Conservation (phyloP, 2,113 vertebrate genomes). For the Zosterops borbonicus region DNA sequence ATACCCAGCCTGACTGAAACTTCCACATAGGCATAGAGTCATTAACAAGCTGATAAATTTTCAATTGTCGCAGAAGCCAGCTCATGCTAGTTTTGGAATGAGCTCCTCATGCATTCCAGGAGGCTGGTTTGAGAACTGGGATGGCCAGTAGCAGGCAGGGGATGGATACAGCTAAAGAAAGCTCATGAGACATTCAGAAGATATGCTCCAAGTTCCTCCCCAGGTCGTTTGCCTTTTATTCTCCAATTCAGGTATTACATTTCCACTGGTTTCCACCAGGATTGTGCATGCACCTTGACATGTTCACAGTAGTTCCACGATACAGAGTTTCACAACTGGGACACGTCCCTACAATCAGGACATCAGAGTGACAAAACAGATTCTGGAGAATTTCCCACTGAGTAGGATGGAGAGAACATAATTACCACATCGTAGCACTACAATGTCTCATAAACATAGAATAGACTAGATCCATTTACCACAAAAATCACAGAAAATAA, state of each 20-base stretch:
- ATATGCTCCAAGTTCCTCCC: constrained; percentile 69
- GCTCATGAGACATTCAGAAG: constrained; percentile 58
- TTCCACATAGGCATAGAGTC: fast-evolving
- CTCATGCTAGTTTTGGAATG: background rate
- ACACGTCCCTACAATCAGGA: constrained; percentile 74
- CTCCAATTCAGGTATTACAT: constrained; percentile 79
- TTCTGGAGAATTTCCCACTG: constrained; percentile 75
- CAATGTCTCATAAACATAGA: constrained; percentile 78
- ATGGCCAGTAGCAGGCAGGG: constrained; percentile 16
- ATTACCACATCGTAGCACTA: constrained; percentile 80
- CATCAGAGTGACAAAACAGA: constrained; percentile 74
- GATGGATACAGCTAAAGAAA: constrained; percentile 43
- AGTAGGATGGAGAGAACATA: constrained; percentile 76
- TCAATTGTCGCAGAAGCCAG: background rate
- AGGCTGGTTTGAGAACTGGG: background rate
- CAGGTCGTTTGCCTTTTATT: constrained; percentile 77
- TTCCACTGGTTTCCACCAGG: constrained; percentile 68
- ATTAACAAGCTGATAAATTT: background rate
- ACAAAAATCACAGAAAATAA: constrained; percentile 79
- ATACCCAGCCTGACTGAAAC: background rate
- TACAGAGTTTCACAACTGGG: constrained; percentile 81
- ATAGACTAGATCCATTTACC: constrained; percentile 77
- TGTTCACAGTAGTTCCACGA: constrained; percentile 84
- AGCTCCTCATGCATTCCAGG: background rate
- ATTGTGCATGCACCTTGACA: constrained; percentile 87